A percentile compares a stretch with the other conserved stretches of the same genome.
These are phyloP conservation scores for Laodelphax striatellus DNA, from an alignment of 1,140 invertebrate genomes.

Conservation along the genomic window DNA sequence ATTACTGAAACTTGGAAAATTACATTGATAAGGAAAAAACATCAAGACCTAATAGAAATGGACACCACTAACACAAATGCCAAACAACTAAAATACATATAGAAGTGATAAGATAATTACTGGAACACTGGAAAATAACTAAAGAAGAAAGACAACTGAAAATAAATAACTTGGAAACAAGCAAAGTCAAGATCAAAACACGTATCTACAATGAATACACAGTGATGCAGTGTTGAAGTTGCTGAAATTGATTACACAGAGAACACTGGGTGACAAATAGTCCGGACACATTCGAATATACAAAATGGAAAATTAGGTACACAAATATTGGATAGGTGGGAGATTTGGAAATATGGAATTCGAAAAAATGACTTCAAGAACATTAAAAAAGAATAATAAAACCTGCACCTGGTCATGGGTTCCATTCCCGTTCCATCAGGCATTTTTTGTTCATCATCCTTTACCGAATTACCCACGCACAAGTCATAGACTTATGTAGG, in stretches of 20 bases:
- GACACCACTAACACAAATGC: background rate
- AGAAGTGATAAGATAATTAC: background rate
- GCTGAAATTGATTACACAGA: slow-evolving; percentile 1
- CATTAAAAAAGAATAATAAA: too few species aligned
- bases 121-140: background rate
- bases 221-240: background rate
- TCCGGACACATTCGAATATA: too few species aligned
- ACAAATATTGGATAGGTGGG: too few species aligned
- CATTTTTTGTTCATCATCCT: too few species aligned
- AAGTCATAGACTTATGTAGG: too few species aligned
- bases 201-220: background rate
- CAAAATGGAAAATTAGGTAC: too few species aligned
- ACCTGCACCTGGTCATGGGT: too few species aligned
- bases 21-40: background rate
- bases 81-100: background rate
- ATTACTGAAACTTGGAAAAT: too few species aligned
- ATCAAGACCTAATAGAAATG: background rate
- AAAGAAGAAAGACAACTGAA: background rate
- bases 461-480: too few species aligned
- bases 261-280: background rate
- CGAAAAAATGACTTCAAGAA: too few species aligned
- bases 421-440: too few species aligned
- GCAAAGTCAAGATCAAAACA: background rate
- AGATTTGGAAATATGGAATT: too few species aligned
- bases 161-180: background rate